phyloP scores from a whole-genome alignment of 2,113 vertebrate genomes.

The Mustelus asterias region DNA sequence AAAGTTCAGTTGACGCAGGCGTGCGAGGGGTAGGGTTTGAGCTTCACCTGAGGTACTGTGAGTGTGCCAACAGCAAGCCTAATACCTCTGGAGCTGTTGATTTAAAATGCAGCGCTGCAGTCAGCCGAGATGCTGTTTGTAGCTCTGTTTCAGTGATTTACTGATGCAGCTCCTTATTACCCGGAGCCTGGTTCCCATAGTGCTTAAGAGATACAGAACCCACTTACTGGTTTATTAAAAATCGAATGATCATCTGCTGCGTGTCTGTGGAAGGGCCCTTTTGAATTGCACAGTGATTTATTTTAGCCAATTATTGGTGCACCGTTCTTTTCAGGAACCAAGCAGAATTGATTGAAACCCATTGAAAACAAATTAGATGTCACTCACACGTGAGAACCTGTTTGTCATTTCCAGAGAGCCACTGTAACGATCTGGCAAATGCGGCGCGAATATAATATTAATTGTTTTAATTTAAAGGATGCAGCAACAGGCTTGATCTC shows the following conservation, averaged over 20 bases:
- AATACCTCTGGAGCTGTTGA: not conserved
- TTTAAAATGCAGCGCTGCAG: not conserved
- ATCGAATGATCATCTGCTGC: conserved; percentile 22
- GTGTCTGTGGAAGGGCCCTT: conserved; percentile 11
- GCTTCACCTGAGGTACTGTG: not conserved
- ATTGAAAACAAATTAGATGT: conserved; percentile 36
- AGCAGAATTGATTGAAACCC: conserved; percentile 22
- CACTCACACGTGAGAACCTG: not conserved
- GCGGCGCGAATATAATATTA: not conserved
- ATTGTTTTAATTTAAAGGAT: conserved; percentile 29
- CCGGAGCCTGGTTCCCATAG: conserved; percentile 14
- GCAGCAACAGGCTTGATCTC: not conserved
- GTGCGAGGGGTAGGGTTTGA: not conserved
- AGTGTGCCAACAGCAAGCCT: not conserved
- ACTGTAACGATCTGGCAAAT: not conserved
- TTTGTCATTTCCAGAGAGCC: conserved; percentile 7
- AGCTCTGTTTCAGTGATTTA: conserved; percentile 1
- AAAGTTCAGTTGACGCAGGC: not conserved
- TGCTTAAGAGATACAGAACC: not conserved
- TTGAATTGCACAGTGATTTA: conserved; percentile 32
- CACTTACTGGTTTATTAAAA: conserved; percentile 32
- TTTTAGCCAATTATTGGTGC: conserved; percentile 23
- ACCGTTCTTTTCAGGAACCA: conserved; percentile 23
- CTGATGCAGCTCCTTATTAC: conserved; percentile 9
- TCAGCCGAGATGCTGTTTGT: not conserved